Conservation (phyloP, 2,797 vertebrate species). For the Bradypus variegatus region DNA sequence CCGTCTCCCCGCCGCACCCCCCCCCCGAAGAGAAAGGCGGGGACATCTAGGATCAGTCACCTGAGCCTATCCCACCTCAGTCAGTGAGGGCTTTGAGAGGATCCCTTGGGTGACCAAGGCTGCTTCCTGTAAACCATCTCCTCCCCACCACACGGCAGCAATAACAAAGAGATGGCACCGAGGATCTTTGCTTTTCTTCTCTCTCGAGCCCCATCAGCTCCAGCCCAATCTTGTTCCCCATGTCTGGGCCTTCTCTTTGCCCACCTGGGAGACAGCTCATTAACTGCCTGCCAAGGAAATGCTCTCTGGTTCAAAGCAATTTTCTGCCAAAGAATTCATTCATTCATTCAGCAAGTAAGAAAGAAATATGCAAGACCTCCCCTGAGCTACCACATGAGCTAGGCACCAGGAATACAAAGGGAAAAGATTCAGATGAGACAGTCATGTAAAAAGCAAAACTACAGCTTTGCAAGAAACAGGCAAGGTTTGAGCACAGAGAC, state of each 20-base stretch:
- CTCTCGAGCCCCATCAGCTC: background rate
- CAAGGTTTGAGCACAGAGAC: background rate
- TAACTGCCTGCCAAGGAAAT: constrained; percentile 29
- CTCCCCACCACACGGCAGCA: background rate
- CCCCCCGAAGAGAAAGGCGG: background rate
- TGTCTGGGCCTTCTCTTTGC: background rate
- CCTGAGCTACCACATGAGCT: background rate
- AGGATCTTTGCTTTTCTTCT: background rate
- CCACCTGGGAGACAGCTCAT: background rate
- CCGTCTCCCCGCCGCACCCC: background rate
- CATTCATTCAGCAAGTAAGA: background rate
- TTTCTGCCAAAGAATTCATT: background rate
- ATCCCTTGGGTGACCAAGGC: background rate
- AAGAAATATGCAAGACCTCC: background rate
- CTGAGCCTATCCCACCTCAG: background rate
- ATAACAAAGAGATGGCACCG: background rate
- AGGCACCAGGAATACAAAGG: background rate
- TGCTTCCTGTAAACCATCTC: background rate
- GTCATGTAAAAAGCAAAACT: background rate
- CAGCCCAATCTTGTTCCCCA: background rate
- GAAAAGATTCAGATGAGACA: background rate
- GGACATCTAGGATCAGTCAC: background rate
- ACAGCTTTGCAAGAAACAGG: background rate
- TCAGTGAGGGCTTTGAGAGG: background rate
- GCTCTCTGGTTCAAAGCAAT: background rate